These are phyloP conservation scores for Pollicipes pollicipes DNA, from an alignment of 1,140 invertebrate genomes.

Conservation along the genomic window DNA sequence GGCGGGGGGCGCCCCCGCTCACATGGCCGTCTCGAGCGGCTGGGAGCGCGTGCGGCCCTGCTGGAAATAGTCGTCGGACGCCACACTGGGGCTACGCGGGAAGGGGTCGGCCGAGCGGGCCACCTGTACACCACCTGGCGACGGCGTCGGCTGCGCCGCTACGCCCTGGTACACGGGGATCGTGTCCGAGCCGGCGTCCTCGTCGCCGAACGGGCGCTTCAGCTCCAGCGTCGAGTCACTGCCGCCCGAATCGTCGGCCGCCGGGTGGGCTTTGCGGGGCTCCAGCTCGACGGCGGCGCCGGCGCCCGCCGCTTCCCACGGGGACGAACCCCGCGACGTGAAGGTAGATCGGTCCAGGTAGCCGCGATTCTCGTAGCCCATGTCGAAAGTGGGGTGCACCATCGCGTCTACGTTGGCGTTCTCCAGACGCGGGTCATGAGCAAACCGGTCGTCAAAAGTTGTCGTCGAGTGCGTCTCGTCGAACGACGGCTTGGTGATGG, in stretches of 20 bases:
- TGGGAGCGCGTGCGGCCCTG: neutral
- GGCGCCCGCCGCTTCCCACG: neutral
- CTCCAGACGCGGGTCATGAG: conserved; percentile 21
- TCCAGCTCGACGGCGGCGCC: neutral
- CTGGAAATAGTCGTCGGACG: neutral
- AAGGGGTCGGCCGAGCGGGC: neutral
- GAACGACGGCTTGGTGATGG: neutral
- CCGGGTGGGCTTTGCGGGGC: neutral
- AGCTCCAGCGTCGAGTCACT: conserved; percentile 2
- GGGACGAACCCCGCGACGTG: conserved; percentile 6
- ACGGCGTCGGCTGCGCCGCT: neutral
- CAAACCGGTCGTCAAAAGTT: conserved; percentile 12
- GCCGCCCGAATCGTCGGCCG: neutral
- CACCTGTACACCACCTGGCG: neutral
- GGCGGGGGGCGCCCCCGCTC: too few species aligned
- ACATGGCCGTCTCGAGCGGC: conserved; percentile 6
- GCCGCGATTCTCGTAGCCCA: conserved; percentile 24
- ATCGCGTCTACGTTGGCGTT: conserved; percentile 21
- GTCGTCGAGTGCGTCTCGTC: neutral
- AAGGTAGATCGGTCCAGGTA: conserved; percentile 16
- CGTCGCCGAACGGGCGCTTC: neutral
- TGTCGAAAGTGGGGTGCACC: conserved; percentile 23
- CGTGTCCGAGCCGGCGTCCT: neutral
- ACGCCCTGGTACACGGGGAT: neutral
- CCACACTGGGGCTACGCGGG: neutral